These are phyloP conservation scores for Folsomia manolachei DNA, from an alignment of 2,888 invertebrate species.

Conservation along the genomic window DNA sequence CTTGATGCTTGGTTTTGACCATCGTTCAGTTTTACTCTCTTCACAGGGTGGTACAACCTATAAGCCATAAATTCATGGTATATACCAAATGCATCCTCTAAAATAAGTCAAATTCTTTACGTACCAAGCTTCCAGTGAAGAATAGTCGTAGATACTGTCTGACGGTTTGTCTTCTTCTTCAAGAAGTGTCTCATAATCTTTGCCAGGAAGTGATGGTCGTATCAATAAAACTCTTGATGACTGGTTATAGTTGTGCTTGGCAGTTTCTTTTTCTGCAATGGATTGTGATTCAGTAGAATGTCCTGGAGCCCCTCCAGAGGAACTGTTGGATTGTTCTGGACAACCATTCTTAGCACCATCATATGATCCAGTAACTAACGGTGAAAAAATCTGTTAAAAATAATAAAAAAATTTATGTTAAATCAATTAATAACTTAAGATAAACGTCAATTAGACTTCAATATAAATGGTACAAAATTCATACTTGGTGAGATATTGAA, in stretches of 20 bases:
- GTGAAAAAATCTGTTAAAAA: slow-evolving; percentile 44
- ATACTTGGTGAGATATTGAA: slow-evolving; percentile 54
- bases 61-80: slow-evolving; percentile 17
- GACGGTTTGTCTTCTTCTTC: slow-evolving; percentile 77
- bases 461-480: neutral
- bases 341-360: slow-evolving; percentile 47
- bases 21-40: slow-evolving; percentile 68
- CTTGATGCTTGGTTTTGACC: slow-evolving; percentile 31
- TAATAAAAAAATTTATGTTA: neutral
- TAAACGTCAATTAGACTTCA: no score
- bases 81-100: no score
- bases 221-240: slow-evolving; percentile 58
- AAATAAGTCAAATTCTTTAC: slow-evolving; percentile 53
- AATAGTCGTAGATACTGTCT: slow-evolving; percentile 84
- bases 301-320: neutral
- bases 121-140: slow-evolving; percentile 79
- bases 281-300: no score
- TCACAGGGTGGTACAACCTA: slow-evolving; percentile 86
- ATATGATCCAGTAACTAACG: slow-evolving; percentile 35
- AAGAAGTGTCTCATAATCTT: slow-evolving; percentile 74
- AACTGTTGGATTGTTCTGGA: slow-evolving; percentile 16
- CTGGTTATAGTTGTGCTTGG: slow-evolving; percentile 16
- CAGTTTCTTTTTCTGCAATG: neutral
- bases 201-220: slow-evolving; percentile 73
- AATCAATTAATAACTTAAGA: neutral